These are phyloP conservation scores for Sarotherodon lohbergeri DNA, from an alignment of 2,113 vertebrate species.

Conservation along the genomic window DNA sequence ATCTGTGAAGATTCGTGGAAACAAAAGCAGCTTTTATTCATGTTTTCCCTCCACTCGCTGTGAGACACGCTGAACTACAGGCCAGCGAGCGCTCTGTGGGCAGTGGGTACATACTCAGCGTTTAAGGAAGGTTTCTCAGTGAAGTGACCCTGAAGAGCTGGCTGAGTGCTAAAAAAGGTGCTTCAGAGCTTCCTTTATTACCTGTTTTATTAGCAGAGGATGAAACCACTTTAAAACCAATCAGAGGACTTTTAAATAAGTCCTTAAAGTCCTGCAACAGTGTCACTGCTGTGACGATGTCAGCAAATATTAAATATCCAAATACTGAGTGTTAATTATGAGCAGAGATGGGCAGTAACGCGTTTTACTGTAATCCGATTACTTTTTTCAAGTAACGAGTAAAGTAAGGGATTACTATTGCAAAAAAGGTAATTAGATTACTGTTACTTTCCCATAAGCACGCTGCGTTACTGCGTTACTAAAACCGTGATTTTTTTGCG, in stretches of 20 bases:
- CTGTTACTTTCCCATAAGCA: too few relatives aligned
- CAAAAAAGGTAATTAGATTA: too few relatives aligned
- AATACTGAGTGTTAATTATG: not conserved
- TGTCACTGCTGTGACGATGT: not conserved
- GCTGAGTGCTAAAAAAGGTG: not conserved
- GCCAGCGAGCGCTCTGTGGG: not conserved
- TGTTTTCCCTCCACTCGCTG: not conserved
- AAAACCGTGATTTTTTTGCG: too few relatives aligned
- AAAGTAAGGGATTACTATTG: too few relatives aligned
- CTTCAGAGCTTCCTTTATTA: not conserved
- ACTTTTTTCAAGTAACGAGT: too few relatives aligned
- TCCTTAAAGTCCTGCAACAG: not conserved
- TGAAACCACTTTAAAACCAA: not conserved
- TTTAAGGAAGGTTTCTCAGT: not conserved
- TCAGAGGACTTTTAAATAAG: not conserved
- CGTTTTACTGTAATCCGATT: too few relatives aligned
- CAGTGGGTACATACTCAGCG: accelerated
- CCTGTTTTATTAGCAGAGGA: not conserved
- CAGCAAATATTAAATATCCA: not conserved
- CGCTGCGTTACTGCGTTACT: too few relatives aligned
- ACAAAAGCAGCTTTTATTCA: not conserved
- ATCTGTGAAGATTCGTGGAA: not conserved
- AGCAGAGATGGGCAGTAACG: not conserved
- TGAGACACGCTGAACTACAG: not conserved
- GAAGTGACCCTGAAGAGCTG: not conserved